Evolutionary conservation across 2,888 invertebrate genomes (phyloP), one percentile per base, ranked within the genome.

Genomic region (Agrotis segetum): DNA sequence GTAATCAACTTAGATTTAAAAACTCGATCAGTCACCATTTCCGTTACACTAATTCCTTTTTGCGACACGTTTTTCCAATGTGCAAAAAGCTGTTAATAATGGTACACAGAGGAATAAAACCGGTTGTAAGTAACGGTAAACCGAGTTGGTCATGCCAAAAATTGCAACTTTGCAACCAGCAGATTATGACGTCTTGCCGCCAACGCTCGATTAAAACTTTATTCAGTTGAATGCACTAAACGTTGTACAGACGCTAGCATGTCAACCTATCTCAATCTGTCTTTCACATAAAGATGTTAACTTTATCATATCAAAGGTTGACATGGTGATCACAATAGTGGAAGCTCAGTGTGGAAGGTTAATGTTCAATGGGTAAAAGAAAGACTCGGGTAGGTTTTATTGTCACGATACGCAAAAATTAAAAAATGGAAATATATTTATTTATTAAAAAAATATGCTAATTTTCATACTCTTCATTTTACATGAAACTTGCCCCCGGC

Each of bases 101-200:
- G 66, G 50, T 59, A 52, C 47, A 52, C 70, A 52, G 66, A 63
- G 64, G 62, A 74, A 46, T 21, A 61, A 67, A 81, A 85, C 86
- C 72, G 74, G 86, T 81, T 74, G 59, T 58, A 74, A 50, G 58
- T 83, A 86, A 85, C 87, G 87, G 87, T 11, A 80, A 47, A 67
- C 46, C 16, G 59, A 74, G 67, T 77, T 74, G 67, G 67, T 75
- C 76, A 74, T 81, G 87, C 85, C 78, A 84, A 82, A 85, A 83
- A 84, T 72, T 83, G 70, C 80, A 84, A 64, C 52, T 65, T 61
- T 56, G 49, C 59, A 62, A 17, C 52, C 65, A 55, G 11, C 64
- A 50, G 49, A 74, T 76, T 61, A 73, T 58, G n/a, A 63, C 24
- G 40, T 40, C 9, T 14, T 13, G 55, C 49, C 64, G 56, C 11